Evolutionary conservation across 2,888 invertebrate species (phyloP).

Genomic region (Crepidodera aurea): DNA sequence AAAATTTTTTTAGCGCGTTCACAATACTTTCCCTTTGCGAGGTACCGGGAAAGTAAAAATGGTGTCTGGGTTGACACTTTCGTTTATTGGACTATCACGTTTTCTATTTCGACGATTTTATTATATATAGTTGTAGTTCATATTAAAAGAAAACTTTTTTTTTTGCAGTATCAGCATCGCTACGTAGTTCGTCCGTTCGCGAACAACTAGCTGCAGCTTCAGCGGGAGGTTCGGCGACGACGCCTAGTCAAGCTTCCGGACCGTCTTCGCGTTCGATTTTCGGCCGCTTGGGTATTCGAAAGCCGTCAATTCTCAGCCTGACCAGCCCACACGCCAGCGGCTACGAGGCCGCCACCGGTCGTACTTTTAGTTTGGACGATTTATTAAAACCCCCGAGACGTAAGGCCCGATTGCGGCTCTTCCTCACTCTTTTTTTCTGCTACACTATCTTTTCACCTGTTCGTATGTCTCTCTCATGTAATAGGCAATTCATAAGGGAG

Average conservation of each 20-base stretch:
- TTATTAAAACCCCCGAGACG: constrained; percentile 84
- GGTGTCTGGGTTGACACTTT: too few relatives aligned
- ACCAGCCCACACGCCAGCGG: constrained; percentile 70
- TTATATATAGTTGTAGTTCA: too few relatives aligned
- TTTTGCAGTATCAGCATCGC: constrained; percentile 39
- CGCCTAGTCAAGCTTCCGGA: constrained; percentile 60
- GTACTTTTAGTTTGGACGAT: constrained; percentile 90
- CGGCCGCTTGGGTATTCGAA: constrained; percentile 86
- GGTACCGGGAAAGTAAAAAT: too few relatives aligned
- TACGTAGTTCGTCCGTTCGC: constrained; percentile 68
- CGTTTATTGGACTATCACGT: too few relatives aligned
- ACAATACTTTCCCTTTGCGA: too few relatives aligned
- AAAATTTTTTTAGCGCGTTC: too few relatives aligned
- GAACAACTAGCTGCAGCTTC: constrained; percentile 66
- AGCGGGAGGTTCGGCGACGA: constrained; percentile 58
- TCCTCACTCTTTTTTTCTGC: constrained; percentile 22
- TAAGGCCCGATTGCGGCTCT: constrained; percentile 63
- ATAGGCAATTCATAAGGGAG: not conserved
- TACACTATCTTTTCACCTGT: not conserved
- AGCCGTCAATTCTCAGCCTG: constrained; percentile 85
- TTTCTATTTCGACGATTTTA: too few relatives aligned
- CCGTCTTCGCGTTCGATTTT: constrained; percentile 72
- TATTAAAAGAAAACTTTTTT: too few relatives aligned
- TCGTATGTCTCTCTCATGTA: not conserved
- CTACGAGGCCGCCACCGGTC: constrained; percentile 70